Percentiles rank a stretch among this genome's conserved stretches.
phyloP scores from a whole-genome alignment of 2,797 vertebrate species.

The Acanthurus lineatus region DNA sequence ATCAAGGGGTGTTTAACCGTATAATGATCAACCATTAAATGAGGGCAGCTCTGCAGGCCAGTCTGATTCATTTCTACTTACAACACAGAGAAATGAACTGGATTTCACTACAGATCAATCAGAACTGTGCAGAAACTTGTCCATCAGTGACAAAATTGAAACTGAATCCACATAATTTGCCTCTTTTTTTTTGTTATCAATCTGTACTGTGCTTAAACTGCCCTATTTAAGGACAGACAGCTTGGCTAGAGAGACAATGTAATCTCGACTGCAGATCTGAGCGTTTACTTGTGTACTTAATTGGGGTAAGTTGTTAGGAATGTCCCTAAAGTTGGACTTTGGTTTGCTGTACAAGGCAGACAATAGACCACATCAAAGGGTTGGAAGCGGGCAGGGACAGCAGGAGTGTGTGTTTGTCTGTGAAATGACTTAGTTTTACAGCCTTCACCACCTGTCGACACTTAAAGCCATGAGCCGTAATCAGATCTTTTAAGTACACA shows the following conservation, averaged over 20 bases:
- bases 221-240: background rate
- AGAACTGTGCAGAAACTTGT: background rate
- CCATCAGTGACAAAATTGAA: background rate
- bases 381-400: slow-evolving; percentile 5
- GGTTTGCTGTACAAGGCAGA: slow-evolving; percentile 62
- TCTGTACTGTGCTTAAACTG: background rate
- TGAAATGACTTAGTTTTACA: slow-evolving; percentile 71
- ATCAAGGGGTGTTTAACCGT: slow-evolving; percentile 29
- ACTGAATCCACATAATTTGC: background rate
- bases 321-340: slow-evolving; percentile 82
- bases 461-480: slow-evolving; percentile 43
- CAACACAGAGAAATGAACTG: background rate
- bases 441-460: slow-evolving; percentile 77
- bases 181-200: background rate
- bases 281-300: slow-evolving; percentile 38
- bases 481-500: slow-evolving; percentile 89
- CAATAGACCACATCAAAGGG: slow-evolving; percentile 71
- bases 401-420: slow-evolving; percentile 48
- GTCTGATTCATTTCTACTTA: background rate
- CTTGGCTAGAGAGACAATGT: slow-evolving; percentile 9
- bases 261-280: slow-evolving; percentile 47
- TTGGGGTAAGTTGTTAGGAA: slow-evolving; percentile 61
- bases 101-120: background rate
- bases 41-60: background rate
- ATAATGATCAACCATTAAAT: slow-evolving; percentile 43